These are phyloP conservation scores for Microctonus aethiopoides DNA, from an alignment of 2,888 invertebrate species.

Conservation along the genomic window DNA sequence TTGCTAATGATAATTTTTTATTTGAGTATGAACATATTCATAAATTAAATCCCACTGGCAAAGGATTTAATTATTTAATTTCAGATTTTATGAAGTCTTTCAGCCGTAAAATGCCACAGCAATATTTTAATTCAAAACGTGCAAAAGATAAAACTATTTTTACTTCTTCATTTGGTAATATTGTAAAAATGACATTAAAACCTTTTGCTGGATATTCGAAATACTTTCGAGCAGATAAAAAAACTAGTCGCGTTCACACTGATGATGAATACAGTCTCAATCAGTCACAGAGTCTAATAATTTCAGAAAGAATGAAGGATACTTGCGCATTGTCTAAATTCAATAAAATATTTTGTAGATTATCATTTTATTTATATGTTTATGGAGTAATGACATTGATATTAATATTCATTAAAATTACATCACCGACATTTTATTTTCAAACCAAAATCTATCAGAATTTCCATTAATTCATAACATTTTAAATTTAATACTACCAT, in stretches of 20 bases:
- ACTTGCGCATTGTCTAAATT: conserved; percentile 45
- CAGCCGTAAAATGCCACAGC: background rate
- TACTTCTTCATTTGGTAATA: background rate
- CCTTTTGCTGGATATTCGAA: background rate
- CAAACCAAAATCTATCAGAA: background rate
- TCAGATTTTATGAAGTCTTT: background rate
- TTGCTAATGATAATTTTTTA: background rate
- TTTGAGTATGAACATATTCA: background rate
- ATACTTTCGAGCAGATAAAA: background rate
- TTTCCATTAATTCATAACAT: background rate
- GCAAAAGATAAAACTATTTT: background rate
- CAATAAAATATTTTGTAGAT: conserved; percentile 49
- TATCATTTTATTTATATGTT: conserved; percentile 54
- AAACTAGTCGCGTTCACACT: background rate
- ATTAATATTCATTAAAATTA: conserved; percentile 47
- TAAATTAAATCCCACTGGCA: background rate
- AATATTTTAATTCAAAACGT: background rate
- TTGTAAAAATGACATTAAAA: conserved; percentile 3
- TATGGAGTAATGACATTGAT: conserved; percentile 53
- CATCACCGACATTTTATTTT: conserved; percentile 38
- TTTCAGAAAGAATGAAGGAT: conserved; percentile 25
- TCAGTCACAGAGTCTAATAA: background rate
- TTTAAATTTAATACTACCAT: background rate
- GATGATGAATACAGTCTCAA: background rate
- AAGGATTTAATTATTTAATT: background rate